Evolutionary conservation across 2,888 invertebrate genomes (phyloP).

Genomic region (Dexiosoma caninum): DNA sequence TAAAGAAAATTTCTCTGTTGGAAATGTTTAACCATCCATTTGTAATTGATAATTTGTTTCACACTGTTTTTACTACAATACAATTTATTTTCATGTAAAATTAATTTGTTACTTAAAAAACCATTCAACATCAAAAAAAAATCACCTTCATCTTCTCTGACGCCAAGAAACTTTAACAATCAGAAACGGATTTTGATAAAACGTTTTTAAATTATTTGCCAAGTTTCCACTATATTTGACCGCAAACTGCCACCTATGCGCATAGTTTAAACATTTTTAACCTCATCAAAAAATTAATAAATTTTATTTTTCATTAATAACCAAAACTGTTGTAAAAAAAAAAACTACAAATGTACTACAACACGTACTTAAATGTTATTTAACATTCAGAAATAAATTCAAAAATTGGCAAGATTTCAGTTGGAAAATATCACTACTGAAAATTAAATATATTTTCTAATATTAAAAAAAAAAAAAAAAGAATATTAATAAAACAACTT

Average conservation of each 20-base stretch:
- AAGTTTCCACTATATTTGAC: slow-evolving; percentile 32
- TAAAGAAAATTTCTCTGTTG: too few relatives aligned
- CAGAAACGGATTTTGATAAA: slow-evolving; percentile 28
- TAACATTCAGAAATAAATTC: not conserved
- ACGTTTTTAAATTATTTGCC: slow-evolving; percentile 30
- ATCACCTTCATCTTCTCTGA: slow-evolving; percentile 34
- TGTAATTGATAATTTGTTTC: not conserved
- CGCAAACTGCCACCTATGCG: slow-evolving; percentile 46
- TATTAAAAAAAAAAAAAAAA: not conserved
- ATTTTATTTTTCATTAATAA: slow-evolving; percentile 51
- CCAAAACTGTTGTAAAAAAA: slow-evolving; percentile 5
- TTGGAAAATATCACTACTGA: not conserved
- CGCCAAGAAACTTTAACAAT: slow-evolving; percentile 32
- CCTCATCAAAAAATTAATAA: slow-evolving; percentile 48
- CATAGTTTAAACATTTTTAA: slow-evolving; percentile 26
- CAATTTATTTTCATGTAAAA: slow-evolving; percentile 14
- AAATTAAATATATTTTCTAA: slow-evolving; percentile 20
- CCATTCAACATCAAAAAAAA: not conserved
- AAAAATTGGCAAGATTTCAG: slow-evolving; percentile 25
- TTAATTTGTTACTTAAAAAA: slow-evolving; percentile 21
- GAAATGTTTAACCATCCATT: too few relatives aligned
- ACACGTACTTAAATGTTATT: slow-evolving; percentile 4
- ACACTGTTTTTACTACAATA: not conserved
- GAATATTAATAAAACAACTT: not conserved
- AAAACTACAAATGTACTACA: slow-evolving; percentile 3